Base-by-base conservation (phyloP, 2,797 vertebrate species). In the Scolopax rusticola region DNA sequence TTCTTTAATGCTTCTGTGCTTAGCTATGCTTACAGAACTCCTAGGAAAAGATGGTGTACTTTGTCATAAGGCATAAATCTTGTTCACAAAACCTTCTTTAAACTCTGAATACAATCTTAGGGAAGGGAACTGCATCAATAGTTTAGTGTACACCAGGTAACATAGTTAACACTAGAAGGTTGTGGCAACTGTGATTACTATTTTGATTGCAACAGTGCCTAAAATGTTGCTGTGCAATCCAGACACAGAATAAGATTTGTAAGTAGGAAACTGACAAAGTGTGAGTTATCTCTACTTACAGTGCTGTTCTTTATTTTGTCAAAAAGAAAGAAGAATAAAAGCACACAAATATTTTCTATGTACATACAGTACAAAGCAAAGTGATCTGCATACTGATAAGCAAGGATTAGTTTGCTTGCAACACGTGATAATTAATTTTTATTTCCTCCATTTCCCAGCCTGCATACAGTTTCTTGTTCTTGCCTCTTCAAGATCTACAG, bases 11-110 rank as follows among this genome's bases (percentile, higher is more conserved):
- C 3, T 93, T 84, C 88, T 90, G 27, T 8, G 9, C 68, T 96
- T 96, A 95, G 74, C 67, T 93, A 64, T 80, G 41, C 71, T 82
- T 91, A 90, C 25, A 75, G 57, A 70, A 92, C 47, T 95, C 40
- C 79, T 61, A 93, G 41, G 75, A 86, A 68, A 95, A 92, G 68
- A 59, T 50, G 32, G 53, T 86, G 59, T 68, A 18, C 25, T 93
- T 95, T 96, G 82, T 93, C 41, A 87, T 53, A 65, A 40, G 41
- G 12, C 63, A 91, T 95, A 95, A 96, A 96, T 96, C 87, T 87
- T 81, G 27, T 68, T 89, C 38, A 50, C 19, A 84, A 91, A 87
- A 12, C 9, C 33, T 64, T 53, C 51, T 70, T 80, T 76, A 82
- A 93, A 82, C 19, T 75, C 45, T 65, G 28, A 69, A 38, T 79